phyloP scores from a whole-genome alignment of 1,140 invertebrate species.

The Diploscapter pachys region DNA sequence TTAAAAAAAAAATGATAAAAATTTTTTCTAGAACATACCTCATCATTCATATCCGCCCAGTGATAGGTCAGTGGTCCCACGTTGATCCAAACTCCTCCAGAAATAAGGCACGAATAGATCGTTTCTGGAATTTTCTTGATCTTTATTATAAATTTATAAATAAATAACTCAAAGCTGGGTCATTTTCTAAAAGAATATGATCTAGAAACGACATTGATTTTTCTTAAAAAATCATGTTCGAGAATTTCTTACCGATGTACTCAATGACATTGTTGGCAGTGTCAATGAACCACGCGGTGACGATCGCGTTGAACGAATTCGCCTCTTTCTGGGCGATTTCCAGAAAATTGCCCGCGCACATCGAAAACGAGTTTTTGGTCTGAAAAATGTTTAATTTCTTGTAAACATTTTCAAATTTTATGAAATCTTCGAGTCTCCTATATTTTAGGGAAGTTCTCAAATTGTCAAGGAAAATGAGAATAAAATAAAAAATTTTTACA shows the following conservation, averaged over 20 bases:
- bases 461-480: too few relatives aligned
- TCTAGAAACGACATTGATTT: too few relatives aligned
- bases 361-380: conserved; percentile 15
- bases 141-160: neutral
- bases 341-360: conserved; percentile 30
- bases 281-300: conserved; percentile 29
- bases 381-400: neutral
- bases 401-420: neutral
- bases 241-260: conserved; percentile 13
- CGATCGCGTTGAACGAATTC: conserved; percentile 9
- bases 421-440: too few relatives aligned
- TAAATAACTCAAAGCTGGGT: neutral
- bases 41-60: conserved; percentile 1
- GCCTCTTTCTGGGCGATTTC: conserved; percentile 9
- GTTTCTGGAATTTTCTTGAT: conserved; percentile 12
- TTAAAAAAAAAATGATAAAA: neutral
- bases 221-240: neutral
- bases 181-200: neutral
- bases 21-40: conserved; percentile 1
- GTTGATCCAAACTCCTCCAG: conserved; percentile 22
- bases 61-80: conserved; percentile 29
- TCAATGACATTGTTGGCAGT: conserved; percentile 27
- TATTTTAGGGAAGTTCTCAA: too few relatives aligned
- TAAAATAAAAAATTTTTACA: too few relatives aligned
- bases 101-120: neutral